Evolutionary conservation across 2,888 invertebrate genomes (phyloP).

Genomic region (Gasteruption jaculator): DNA sequence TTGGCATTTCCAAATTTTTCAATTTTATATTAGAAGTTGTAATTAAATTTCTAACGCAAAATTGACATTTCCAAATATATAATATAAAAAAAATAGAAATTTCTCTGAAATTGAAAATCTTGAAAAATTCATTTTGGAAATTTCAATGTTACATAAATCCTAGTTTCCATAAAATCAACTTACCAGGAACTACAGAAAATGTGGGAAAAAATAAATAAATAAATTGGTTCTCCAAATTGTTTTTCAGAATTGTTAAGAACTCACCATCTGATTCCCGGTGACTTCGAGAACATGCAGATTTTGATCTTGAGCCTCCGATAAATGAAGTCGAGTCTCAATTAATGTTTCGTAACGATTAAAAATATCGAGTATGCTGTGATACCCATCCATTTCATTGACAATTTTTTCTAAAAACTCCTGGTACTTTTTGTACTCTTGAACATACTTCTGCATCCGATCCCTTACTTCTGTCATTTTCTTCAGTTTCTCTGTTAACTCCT

Average conservation of each 20-base stretch:
- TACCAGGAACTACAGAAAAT: neutral
- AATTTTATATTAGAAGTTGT: too few relatives aligned
- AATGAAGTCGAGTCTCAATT: constrained; percentile 57
- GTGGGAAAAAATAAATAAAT: neutral
- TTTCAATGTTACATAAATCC: too few relatives aligned
- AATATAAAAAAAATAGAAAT: constrained; percentile 7
- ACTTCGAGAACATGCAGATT: constrained; percentile 58
- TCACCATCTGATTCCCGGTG: constrained; percentile 57
- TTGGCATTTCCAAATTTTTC: too few relatives aligned
- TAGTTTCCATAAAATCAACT: neutral
- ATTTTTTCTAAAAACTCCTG: constrained; percentile 60
- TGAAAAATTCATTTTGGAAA: neutral
- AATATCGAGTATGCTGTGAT: constrained; percentile 60
- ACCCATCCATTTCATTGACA: constrained; percentile 55
- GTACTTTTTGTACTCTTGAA: constrained; percentile 59
- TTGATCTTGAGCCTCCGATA: constrained; percentile 57
- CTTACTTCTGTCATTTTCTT: constrained; percentile 54
- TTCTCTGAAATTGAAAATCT: neutral
- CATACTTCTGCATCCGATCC: constrained; percentile 58
- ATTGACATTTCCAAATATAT: too few relatives aligned
- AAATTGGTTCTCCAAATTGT: neutral
- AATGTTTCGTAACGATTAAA: constrained; percentile 63
- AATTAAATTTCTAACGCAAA: too few relatives aligned
- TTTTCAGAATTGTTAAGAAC: too few relatives aligned
- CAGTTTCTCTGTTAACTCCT: constrained; percentile 53